phyloP scores from a whole-genome alignment of 1,140 invertebrate species.

The Anastatus disparis region DNA sequence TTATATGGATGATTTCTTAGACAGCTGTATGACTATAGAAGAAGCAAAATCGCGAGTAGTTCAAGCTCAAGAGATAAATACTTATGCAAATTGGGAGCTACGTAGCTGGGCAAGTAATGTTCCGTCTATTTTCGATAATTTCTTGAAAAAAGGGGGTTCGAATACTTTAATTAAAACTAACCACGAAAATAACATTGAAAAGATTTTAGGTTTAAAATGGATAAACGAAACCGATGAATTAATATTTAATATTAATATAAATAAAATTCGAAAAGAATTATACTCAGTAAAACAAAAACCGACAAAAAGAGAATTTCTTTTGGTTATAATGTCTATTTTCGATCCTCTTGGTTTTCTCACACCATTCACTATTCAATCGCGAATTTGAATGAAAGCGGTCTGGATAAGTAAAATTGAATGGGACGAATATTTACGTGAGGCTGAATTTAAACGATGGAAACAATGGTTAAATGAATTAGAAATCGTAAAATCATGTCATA shows the following conservation, averaged over 20 bases:
- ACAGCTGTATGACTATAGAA: neutral
- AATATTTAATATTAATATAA: neutral
- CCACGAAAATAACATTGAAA: too few species aligned
- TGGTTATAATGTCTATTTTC: too few species aligned
- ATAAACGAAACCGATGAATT: too few species aligned
- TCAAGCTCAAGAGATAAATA: neutral
- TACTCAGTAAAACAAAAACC: neutral
- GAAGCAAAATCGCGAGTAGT: neutral
- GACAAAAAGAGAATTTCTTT: slow-evolving; percentile 27
- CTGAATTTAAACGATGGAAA: too few species aligned
- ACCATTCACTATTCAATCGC: slow-evolving; percentile 53
- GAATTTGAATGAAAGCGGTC: slow-evolving; percentile 58
- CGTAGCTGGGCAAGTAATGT: too few species aligned
- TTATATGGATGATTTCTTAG: slow-evolving; percentile 11
- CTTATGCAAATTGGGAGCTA: neutral
- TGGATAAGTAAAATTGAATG: too few species aligned
- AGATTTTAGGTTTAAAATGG: too few species aligned
- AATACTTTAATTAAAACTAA: neutral
- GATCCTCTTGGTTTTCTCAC: too few species aligned
- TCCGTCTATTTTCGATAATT: too few species aligned
- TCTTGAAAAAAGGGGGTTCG: neutral
- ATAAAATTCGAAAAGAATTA: neutral
- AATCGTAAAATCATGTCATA: too few species aligned
- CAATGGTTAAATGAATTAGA: too few species aligned
- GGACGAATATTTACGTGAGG: too few species aligned